Base-by-base conservation (phyloP, 2,888 invertebrate species). In the Dicyrtomina minuta region DNA sequence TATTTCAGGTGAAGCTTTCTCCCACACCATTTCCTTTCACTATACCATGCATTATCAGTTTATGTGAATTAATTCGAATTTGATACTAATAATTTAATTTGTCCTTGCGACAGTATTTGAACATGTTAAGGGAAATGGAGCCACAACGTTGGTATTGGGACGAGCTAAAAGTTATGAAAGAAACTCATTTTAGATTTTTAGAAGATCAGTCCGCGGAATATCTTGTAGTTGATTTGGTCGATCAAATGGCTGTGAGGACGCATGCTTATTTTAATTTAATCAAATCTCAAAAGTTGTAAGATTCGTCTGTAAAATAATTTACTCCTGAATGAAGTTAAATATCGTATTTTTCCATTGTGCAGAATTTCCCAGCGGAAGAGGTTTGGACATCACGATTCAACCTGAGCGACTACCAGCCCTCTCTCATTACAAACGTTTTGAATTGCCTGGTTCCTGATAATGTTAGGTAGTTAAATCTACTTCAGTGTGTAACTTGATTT, bases 61-160 rank as follows among this genome's bases (percentile, higher is more conserved):
- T 43, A 8, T 43, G 8, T 43, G 43, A 8, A 15, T 43, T 12
- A 43, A 43, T 43, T 43, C 43, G 13, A 43, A 10, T 43, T 43
- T 43, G 8, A 10, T 15, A 15, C 8, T 43, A 43, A 43, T 43
- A 43, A 43, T 43, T 43, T 43, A 8, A 46, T 55, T 55, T 22
- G 15, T 24, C 20, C 39, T 58, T 58, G 10, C 44, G 6, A n/a
- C 86, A 93, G 88, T 96, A 96, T 82, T 86, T 97, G 66, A 87
- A 88, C 70, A 87, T 97, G 89, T 80, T 97, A 73, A 87, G 87
- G 60, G 81, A 84, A 6, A 85, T 87, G 66, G 90, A 90, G 0
- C 90, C 94, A 0, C 87, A 92, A 80, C 86, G 90, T 77, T 94
- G 96, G 93, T 89, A 97, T 74, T 95, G 92, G 83, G 89, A 95